These are phyloP conservation scores for Stegophylla sp. DNA, from an alignment of 2,888 invertebrate genomes.

Conservation along the genomic window DNA sequence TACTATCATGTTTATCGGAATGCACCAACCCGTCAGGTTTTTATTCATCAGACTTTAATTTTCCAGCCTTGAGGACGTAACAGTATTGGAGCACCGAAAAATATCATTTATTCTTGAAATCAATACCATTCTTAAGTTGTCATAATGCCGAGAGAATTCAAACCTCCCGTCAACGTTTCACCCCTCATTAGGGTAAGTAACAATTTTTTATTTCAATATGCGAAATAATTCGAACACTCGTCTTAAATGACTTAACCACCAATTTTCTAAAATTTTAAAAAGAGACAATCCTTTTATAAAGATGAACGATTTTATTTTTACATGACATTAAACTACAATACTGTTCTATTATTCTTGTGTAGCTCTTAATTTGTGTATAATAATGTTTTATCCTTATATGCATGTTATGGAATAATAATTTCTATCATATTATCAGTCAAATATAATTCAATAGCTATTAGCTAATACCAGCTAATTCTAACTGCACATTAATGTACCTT, in stretches of 20 bases:
- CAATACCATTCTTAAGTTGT: neutral
- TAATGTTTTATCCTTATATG: no score
- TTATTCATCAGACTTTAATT: neutral
- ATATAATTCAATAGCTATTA: no score
- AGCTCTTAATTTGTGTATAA: no score
- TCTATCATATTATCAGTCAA: no score
- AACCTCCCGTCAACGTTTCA: constrained; percentile 78
- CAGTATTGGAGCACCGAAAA: neutral
- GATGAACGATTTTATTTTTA: no score
- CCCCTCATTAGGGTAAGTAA: constrained; percentile 78
- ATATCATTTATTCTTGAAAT: neutral
- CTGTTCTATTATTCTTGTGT: no score
- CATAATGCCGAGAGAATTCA: constrained; percentile 47
- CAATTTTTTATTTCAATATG: neutral
- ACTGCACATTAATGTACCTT: no score
- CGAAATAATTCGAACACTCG: no score
- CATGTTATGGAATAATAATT: no score
- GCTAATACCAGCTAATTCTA: no score
- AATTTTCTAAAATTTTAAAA: neutral
- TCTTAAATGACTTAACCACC: neutral
- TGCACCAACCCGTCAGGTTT: neutral
- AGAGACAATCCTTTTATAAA: no score
- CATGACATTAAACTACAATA: no score
- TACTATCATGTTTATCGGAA: neutral
- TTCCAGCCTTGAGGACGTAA: neutral